Conservation (phyloP, 2,797 vertebrate species). For the Lophius americanus region DNA sequence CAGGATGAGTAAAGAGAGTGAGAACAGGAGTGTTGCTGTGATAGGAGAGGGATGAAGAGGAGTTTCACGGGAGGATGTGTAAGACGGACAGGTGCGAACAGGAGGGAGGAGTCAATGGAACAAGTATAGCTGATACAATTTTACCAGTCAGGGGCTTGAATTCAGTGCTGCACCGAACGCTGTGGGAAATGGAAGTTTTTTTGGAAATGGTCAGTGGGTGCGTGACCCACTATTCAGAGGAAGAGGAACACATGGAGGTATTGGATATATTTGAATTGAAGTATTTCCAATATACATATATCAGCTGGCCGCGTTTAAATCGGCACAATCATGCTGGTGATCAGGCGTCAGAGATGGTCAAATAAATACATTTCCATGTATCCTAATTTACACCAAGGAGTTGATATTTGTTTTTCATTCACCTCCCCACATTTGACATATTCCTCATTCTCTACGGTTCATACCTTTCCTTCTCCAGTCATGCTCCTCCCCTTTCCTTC, state of each 20-base stretch:
- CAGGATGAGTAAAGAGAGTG: conserved; percentile 52
- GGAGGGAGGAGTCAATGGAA: conserved; percentile 42
- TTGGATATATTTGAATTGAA: conserved; percentile 49
- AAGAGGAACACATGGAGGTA: conserved; percentile 19
- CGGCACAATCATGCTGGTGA: conserved; percentile 17
- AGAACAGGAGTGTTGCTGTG: conserved; percentile 25
- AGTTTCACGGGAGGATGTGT: conserved; percentile 36
- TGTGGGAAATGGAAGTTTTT: conserved; percentile 55
- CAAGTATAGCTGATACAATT: conserved; percentile 59
- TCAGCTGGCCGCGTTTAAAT: conserved; percentile 11
- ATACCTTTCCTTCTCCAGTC: neutral
- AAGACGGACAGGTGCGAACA: conserved; percentile 57
- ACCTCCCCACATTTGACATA: conserved; percentile 18
- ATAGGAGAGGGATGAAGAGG: conserved; percentile 19
- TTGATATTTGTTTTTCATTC: conserved; percentile 36
- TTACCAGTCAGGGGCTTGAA: conserved; percentile 53
- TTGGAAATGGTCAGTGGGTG: conserved; percentile 28
- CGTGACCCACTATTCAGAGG: conserved; percentile 17
- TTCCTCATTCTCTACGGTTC: conserved; percentile 10
- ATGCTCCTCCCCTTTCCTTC: conserved; percentile 10
- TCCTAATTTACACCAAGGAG: conserved; percentile 38
- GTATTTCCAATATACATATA: conserved; percentile 22
- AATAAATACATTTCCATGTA: conserved; percentile 11
- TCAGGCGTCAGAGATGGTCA: conserved; percentile 10
- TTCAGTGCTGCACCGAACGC: conserved; percentile 31